Evolutionary conservation across 2,888 invertebrate genomes (phyloP), one percentile per base, ranked within the genome.

Genomic region (Tenthredo mesomela): DNA sequence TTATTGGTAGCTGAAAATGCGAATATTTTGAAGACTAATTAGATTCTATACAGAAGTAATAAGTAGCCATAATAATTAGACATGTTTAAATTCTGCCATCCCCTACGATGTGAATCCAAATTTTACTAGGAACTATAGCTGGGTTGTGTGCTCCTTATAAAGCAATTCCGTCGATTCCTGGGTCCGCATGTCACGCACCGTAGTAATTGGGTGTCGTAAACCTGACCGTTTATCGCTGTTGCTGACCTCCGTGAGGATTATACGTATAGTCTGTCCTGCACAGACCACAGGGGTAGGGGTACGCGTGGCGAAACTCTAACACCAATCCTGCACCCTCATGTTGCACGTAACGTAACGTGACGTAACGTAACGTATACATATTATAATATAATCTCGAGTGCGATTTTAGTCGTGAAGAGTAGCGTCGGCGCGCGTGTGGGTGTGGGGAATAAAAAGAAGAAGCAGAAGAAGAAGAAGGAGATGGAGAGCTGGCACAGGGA

Each of bases 301-400:
- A 29, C 33, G 50, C 70, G 50, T 54, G 47, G 7, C 29, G 18
- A 5, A 50, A 6, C 33, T 33, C 21, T 29, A 33, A 1, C 29
- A 18, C 61, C 71, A n/a, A 47, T 5, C 2, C 37, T n/a, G n/a
- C 40, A 37, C 10, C 40, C 71, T 40, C n/a, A 18, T 33, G 15
- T 1, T 43, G 40, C 6, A 21, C 71, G 43, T 43, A 40, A 43
- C 77, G 54, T 54, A 29, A 50, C 75, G 18, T 40, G 29, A 47
- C 47, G 43, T 73, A 47, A 77, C 47, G 77, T 50, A 40, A 67
- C 25, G 82, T 73, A 33, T 37, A 50, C 37, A 80, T 61, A 91
- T 92, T 91, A 91, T 91, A 92, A 91, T 92, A 92, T 91, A 92
- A 92, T 92, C 91, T 90, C 86, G 84, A 86, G 87, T 85, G 90